Evolutionary conservation across 1,140 invertebrate species (phyloP).

Genomic region (Calycopis cecrops): DNA sequence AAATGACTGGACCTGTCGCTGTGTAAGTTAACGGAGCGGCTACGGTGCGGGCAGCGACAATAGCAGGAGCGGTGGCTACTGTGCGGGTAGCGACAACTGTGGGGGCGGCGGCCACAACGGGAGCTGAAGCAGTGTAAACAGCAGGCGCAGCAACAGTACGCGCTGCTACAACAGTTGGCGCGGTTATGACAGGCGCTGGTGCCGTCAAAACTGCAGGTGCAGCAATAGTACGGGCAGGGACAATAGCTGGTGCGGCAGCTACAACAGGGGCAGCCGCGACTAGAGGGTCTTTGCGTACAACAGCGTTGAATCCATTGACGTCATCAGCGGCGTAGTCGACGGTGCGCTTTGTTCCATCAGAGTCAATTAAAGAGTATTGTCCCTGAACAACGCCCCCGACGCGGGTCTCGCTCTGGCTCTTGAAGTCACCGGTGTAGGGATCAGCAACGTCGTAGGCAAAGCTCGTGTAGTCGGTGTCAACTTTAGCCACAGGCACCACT

Average conservation of each 20-base stretch:
- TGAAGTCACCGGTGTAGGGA: constrained; percentile 69
- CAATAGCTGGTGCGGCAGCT: constrained; percentile 21
- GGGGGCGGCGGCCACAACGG: constrained; percentile 26
- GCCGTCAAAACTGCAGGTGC: neutral
- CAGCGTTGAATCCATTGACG: constrained; percentile 70
- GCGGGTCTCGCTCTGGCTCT: constrained; percentile 64
- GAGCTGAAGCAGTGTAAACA: neutral
- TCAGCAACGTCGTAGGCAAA: constrained; percentile 65
- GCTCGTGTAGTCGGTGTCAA: constrained; percentile 45
- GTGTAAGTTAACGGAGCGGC: too few relatives aligned
- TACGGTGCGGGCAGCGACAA: constrained; percentile 15
- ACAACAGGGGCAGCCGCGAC: constrained; percentile 32
- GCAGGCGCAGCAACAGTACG: neutral
- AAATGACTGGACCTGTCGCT: constrained; percentile 10
- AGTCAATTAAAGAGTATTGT: constrained; percentile 61
- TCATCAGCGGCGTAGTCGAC: constrained; percentile 71
- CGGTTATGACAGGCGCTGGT: neutral
- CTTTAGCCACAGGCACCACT: constrained; percentile 40
- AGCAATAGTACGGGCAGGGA: constrained; percentile 3
- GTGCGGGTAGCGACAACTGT: constrained; percentile 41
- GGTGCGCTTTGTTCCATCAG: constrained; percentile 67
- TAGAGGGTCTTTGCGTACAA: constrained; percentile 58
- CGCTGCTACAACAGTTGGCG: neutral
- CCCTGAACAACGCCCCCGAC: constrained; percentile 75
- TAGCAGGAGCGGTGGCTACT: constrained; percentile 29